Evolutionary conservation across 2,888 invertebrate genomes (phyloP).

Genomic region (Sycophila texana): DNA sequence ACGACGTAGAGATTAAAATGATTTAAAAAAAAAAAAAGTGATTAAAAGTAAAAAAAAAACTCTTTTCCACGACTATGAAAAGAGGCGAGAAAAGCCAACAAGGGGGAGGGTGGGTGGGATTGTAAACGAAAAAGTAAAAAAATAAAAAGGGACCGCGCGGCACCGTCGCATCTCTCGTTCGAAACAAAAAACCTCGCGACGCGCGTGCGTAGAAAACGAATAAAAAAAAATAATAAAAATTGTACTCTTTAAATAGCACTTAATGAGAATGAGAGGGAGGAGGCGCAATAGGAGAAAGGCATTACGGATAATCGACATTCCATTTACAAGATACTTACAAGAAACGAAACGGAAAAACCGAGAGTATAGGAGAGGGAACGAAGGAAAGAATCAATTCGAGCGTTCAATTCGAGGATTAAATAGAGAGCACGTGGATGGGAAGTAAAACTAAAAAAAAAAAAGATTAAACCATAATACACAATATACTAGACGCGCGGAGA

Average conservation of each 20-base stretch:
- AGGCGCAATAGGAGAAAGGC: neutral
- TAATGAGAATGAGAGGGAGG: neutral
- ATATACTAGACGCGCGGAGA: slow-evolving; percentile 64
- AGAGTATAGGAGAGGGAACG: neutral
- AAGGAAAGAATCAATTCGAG: neutral
- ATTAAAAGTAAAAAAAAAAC: neutral
- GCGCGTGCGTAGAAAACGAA: slow-evolving; percentile 19
- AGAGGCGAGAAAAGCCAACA: slow-evolving; percentile 21
- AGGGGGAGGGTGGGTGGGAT: neutral
- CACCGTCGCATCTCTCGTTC: slow-evolving; percentile 2
- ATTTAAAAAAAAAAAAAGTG: no score
- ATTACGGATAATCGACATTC: slow-evolving; percentile 30
- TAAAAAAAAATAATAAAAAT: no score
- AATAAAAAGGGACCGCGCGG: slow-evolving; percentile 1
- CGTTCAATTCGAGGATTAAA: neutral
- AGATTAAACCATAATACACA: slow-evolving; percentile 54
- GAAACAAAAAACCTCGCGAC: slow-evolving; percentile 22
- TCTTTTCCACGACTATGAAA: slow-evolving; percentile 24
- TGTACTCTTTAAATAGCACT: slow-evolving; percentile 24
- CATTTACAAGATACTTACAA: slow-evolving; percentile 5
- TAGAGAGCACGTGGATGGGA: neutral
- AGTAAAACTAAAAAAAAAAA: neutral
- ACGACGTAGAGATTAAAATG: no score
- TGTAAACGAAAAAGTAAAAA: no score
- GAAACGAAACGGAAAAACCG: neutral